Base-by-base conservation (phyloP, 1,140 invertebrate species). In the Steinernema khuongi region DNA sequence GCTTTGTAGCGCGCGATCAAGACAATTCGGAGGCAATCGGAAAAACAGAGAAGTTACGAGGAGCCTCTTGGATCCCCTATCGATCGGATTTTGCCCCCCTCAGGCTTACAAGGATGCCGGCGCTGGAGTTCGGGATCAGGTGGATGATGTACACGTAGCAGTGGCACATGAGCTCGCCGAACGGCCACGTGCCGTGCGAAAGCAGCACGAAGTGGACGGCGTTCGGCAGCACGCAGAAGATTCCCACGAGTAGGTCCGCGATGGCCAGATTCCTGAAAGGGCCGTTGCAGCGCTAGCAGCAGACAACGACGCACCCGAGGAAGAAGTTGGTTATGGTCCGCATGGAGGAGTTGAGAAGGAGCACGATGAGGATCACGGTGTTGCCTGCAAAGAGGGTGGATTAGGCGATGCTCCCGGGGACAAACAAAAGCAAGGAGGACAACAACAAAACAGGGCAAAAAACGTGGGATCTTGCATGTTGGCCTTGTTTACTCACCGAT, bases 221-320 rank as follows among this genome's bases (percentile, higher is more conserved):
- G 83, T 92, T 93, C 85, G 92, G 92, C 83, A 91, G 91, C 32
- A 93, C 91, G 81, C 92, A 93, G 84, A 93, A 93, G 36, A 93
- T 88, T 17, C 91, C 91, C 0, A 93, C 92, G 77, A 91, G 92
- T 33, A 93, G 89, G 85, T 93, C 92, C 7, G 92, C 91, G 11
- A 92, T 89, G 0, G 92, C 91, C 60, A 93, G 86, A 84, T 93
- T 93, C 1, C 91, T 91, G 74, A 93, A 84, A 83, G 92, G 92
- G 85, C 92, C 92, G 80, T 93, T 93, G 2, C 30, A 43, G 1
- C 31, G 30, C 31, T 14, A n/a, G 29, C 14, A 2, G 28, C 14
- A 11, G 44, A 70, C 69, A 36, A 44, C 60, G 0, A 70, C 29
- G 60, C 60, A 50, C 17, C 44, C 71, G 19, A 93, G 85, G 83